phyloP scores from a whole-genome alignment of 2,113 vertebrate genomes.

The Neotoma lepida region DNA sequence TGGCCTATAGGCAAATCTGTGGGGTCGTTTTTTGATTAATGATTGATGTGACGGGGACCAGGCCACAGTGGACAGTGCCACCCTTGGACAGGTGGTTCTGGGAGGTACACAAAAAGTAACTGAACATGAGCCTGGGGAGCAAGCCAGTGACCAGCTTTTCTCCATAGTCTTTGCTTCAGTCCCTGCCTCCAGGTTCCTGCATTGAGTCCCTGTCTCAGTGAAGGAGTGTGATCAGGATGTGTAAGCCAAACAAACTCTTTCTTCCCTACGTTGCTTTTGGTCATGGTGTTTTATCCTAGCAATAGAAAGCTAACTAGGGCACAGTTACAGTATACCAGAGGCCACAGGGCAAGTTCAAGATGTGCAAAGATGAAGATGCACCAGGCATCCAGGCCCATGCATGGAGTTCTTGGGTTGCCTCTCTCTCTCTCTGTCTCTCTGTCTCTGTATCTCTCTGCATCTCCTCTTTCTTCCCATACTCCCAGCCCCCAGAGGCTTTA shows the following conservation, averaged over 20 bases:
- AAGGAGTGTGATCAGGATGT: not conserved
- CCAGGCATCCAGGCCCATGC: not conserved
- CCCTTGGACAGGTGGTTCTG: not conserved
- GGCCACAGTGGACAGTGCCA: not conserved
- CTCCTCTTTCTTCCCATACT: no score
- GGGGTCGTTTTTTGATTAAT: not conserved
- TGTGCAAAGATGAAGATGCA: constrained; percentile 21
- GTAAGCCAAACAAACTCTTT: not conserved
- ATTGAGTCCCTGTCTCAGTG: not conserved
- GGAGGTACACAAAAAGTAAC: not conserved
- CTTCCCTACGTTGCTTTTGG: not conserved
- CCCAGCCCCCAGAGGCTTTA: not conserved
- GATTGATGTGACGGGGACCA: not conserved
- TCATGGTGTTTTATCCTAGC: not conserved
- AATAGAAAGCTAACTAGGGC: not conserved
- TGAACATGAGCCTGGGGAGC: not conserved
- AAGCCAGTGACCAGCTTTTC: not conserved
- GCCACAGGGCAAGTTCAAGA: constrained; percentile 50
- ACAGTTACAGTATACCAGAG: not conserved
- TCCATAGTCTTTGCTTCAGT: not conserved
- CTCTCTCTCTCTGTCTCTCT: not conserved
- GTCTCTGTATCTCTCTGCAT: no score
- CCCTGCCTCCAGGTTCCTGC: not conserved
- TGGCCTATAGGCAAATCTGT: not conserved
- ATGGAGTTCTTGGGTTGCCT: not conserved